Base-by-base conservation (phyloP, 2,797 vertebrate genomes). In the Diglossa cyanea region DNA sequence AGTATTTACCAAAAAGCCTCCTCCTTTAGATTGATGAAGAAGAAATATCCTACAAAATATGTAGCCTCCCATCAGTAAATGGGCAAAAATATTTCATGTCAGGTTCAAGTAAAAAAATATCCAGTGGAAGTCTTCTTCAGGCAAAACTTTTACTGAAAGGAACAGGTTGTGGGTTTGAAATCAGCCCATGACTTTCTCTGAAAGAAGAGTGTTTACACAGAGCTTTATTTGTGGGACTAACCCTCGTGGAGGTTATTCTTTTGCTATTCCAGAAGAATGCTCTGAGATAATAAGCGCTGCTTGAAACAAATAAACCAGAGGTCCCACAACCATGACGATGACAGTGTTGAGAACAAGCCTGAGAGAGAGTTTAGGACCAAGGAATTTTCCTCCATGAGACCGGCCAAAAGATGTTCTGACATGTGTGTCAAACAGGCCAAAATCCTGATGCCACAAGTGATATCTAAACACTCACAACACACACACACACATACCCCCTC, bases 261-360 rank as follows among this genome's bases (percentile, higher is more conserved):
- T n/a, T 40, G 51, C 67, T 67, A 4, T 42, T 54, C 39, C 70
- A 80, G 47, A 93, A 77, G 47, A 94, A 23, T 1, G 1, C 39
- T 72, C 33, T 39, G 79, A 62, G 58, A 76, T 86, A 92, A 90
- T 55, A 92, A 86, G 70, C 86, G 44, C 37, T 84, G 35, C 70
- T 86, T 65, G 72, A 63, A 94, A 51, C 87, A 79, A 94, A 85
- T 74, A 55, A 93, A 83, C 72, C 72, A 81, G 51, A 84, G 35
- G 39, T 58, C 74, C 86, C 92, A 81, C 70, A 90, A 10, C 42
- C 76, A 75, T 5, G 28, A 88, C n/a, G 17, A 88, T 84, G 47
- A 75, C 3, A 85, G 45, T 19, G 37, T 30, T 66, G 47, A 62
- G 87, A 82, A 76, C 0, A 0, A 93, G 51, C 39, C 4, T 17